Evolutionary conservation across 2,888 invertebrate species (phyloP).

Genomic region (Phyto melanocephala): DNA sequence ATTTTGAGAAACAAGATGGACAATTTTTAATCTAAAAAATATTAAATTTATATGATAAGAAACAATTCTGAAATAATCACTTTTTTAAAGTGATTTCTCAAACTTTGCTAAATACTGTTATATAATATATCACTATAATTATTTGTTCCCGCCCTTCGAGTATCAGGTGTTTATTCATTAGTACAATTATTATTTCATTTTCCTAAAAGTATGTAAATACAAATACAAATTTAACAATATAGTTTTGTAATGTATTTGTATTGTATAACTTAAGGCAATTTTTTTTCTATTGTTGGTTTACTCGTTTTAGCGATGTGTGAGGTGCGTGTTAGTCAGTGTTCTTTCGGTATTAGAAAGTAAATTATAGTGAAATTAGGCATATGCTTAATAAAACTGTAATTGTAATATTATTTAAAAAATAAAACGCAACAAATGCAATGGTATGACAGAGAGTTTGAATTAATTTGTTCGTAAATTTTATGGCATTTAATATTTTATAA

Average conservation of each 20-base stretch:
- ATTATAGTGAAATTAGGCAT: constrained; percentile 24
- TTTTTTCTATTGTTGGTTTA: too few species aligned
- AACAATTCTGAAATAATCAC: background rate
- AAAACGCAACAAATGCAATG: too few species aligned
- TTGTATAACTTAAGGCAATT: constrained; percentile 38
- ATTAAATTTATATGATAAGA: too few species aligned
- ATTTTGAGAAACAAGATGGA: too few species aligned
- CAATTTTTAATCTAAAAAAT: too few species aligned
- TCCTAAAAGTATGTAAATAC: constrained; percentile 44
- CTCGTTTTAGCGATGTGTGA: too few species aligned
- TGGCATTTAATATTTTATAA: too few species aligned
- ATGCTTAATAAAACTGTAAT: background rate
- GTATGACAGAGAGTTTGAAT: too few species aligned
- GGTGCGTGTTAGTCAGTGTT: background rate
- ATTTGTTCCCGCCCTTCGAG: background rate
- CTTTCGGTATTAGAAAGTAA: background rate
- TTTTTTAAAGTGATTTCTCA: background rate
- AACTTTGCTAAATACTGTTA: too few species aligned
- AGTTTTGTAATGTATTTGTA: constrained; percentile 33
- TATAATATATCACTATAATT: too few species aligned
- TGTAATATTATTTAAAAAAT: too few species aligned
- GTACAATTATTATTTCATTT: constrained; percentile 1
- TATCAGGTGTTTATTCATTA: background rate
- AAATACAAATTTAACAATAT: background rate
- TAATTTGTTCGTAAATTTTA: too few species aligned